Conservation (phyloP, 1,140 invertebrate species). For the Meloidogyne floridensis region DNA sequence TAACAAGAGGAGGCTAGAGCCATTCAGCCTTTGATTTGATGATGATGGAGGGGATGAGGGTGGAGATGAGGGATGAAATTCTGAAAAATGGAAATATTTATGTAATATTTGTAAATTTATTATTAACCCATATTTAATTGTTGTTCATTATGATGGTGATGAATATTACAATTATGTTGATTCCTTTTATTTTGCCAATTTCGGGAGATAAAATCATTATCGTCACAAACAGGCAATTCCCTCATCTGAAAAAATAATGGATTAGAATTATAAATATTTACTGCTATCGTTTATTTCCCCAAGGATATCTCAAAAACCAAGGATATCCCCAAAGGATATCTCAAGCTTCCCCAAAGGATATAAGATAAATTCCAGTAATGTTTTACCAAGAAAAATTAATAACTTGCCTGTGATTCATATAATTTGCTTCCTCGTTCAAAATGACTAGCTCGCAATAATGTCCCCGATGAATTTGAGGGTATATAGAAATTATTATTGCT, state of each 20-base stretch:
- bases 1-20: background rate
- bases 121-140: background rate
- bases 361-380: background rate
- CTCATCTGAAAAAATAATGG: conserved; percentile 44
- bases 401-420: conserved; percentile 57
- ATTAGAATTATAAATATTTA: too few species aligned
- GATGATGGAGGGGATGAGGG: background rate
- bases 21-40: background rate
- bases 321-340: background rate
- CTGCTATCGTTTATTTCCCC: too few species aligned
- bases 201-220: conserved; percentile 48
- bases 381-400: background rate
- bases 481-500: conserved; percentile 19
- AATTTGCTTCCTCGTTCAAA: conserved; percentile 47
- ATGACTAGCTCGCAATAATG: conserved; percentile 12
- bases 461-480: conserved; percentile 17
- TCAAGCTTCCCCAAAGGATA: too few species aligned
- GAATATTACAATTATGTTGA: background rate
- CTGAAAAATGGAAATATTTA: background rate
- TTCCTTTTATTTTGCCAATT: background rate
- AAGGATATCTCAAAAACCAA: too few species aligned
- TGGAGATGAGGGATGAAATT: background rate
- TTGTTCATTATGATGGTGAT: background rate
- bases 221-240: conserved; percentile 63
- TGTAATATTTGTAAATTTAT: background rate